Evolutionary conservation across 2,113 vertebrate species (phyloP), one percentile per base, ranked within the genome.

Genomic region (Eptatretus burgeri): DNA sequence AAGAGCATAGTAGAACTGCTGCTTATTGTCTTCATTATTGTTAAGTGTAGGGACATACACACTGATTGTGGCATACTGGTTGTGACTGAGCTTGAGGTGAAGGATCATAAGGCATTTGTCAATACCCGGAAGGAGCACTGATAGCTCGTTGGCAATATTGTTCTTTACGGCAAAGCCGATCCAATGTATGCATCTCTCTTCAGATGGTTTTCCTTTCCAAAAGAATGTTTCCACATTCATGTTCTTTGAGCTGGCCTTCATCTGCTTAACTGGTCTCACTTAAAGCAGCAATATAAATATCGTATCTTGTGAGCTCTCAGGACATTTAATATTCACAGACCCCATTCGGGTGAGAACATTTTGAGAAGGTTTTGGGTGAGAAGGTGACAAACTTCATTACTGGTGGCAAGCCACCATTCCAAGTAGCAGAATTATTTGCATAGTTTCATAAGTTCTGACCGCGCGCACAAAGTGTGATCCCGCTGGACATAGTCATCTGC

Each of bases 1-100:
- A 20, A 60, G 12, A 10, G 56, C 16, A 16, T 11, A 19, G 53
- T 60, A 60, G 19, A 60, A 60, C 16, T 19, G 19, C 9, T 60
- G 9, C 19, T 60, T 56, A 17, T 16, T 20, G 20, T 20, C 19
- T 10, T 60, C 19, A 10, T 60, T 12, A 10, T 10, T 10, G n/a
- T n/a, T n/a, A n/a, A 60, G 56, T 60, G 56, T 60, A n/a, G 56
- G 56, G 20, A 12, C 12, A 60, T 60, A 60, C 20, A 60, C 56
- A 60, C 56, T 60, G n/a, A 60, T 11, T 13, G 56, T 60, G 56
- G 10, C 56, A 60, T 60, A 20, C 13, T 10, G 12, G n/a, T 60
- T 60, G n/a, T 60, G 10, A n/a, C 10, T 11, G 56, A 20, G 56
- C 27, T 41, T 41, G 12, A 10, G 10, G 9, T 11, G 53, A 20